Percentiles rank a stretch among this genome's conserved stretches.
Evolutionary conservation across 2,113 vertebrate species (phyloP).

Genomic region (Myiozetetes cayanensis): DNA sequence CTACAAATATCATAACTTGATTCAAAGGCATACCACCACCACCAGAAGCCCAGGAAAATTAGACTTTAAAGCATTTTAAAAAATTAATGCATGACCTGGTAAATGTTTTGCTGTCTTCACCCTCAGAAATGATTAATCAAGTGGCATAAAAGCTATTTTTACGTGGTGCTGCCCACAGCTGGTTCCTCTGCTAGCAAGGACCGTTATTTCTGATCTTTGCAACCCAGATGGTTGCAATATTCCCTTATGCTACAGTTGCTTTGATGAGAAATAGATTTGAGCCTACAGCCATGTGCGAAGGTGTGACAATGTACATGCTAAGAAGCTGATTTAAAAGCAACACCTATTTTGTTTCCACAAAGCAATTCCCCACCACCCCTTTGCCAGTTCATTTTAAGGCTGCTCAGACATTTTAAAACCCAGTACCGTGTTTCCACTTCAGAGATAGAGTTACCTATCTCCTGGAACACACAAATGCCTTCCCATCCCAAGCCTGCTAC

Average conservation of each 20-base stretch:
- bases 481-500: conserved; percentile 27
- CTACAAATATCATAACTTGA: background rate
- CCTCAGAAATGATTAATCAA: background rate
- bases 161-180: background rate
- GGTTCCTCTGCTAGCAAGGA: background rate
- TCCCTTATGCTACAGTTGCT: conserved; percentile 29
- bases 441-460: conserved; percentile 32
- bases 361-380: background rate
- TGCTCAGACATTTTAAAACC: background rate
- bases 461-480: background rate
- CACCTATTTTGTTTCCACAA: background rate
- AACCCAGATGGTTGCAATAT: conserved; percentile 12
- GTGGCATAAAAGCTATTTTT: background rate
- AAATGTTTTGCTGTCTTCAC: background rate
- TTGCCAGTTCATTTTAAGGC: background rate
- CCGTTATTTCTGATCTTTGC: conserved; percentile 20
- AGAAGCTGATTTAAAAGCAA: conserved; percentile 13
- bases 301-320: conserved; percentile 14
- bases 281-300: conserved; percentile 35
- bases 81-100: background rate
- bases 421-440: background rate
- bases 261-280: conserved; percentile 62
- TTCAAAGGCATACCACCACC: background rate
- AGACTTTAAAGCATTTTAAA: background rate
- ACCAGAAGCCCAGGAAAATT: background rate